Percentiles rank a stretch among this genome's conserved stretches.
Evolutionary conservation across 2,797 vertebrate genomes (phyloP).

Genomic region (Myotis daubentonii): DNA sequence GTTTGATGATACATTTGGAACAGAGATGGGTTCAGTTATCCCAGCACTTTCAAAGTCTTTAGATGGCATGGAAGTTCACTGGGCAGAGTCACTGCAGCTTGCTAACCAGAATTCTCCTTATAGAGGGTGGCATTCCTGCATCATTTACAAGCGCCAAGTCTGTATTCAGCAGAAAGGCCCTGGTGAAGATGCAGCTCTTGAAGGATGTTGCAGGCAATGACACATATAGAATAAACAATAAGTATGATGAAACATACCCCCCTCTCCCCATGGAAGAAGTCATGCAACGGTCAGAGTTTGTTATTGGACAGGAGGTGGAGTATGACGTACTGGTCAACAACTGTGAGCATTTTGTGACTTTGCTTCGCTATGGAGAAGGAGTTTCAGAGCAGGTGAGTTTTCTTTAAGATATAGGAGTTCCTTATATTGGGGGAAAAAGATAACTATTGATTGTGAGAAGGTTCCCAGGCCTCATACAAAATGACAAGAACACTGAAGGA

Average conservation of each 20-base stretch:
- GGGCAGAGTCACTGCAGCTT: not conserved
- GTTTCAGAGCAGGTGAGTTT: conserved; percentile 92
- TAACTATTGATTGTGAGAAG: not conserved
- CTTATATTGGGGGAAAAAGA: not conserved
- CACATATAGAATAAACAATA: conserved; percentile 93
- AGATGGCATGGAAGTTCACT: not conserved
- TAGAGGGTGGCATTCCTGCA: conserved; percentile 89
- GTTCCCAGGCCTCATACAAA: not conserved
- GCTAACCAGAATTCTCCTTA: conserved; percentile 59
- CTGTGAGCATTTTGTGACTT: conserved; percentile 97
- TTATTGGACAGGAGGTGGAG: conserved; percentile 91
- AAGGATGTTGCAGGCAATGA: conserved; percentile 93
- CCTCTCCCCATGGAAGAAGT: conserved; percentile 91
- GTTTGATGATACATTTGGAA: not conserved
- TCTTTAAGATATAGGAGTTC: not conserved
- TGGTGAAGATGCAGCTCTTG: conserved; percentile 95
- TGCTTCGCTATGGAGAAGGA: conserved; percentile 93
- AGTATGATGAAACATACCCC: conserved; percentile 90
- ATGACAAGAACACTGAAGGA: not conserved
- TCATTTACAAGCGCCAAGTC: conserved; percentile 91
- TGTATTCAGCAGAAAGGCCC: conserved; percentile 92
- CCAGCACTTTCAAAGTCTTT: not conserved
- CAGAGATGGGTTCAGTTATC: not conserved
- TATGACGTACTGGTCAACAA: conserved; percentile 93
- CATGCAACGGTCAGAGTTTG: conserved; percentile 88